Evolutionary conservation across 2,888 invertebrate genomes (phyloP).

Genomic region (Hymenopus coronatus): DNA sequence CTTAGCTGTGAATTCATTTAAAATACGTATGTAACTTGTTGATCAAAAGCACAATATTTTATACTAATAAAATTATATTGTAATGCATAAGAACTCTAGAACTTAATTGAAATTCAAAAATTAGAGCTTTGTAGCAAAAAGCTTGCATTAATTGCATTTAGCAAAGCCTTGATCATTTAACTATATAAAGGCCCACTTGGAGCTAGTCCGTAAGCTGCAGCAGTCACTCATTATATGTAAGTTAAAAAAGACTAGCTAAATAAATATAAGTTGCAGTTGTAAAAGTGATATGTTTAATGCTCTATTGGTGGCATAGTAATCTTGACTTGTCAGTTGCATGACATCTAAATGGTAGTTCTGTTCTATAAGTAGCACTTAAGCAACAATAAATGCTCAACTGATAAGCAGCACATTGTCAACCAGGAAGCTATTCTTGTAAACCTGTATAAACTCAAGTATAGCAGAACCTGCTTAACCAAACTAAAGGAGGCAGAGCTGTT

Average conservation of each 20-base stretch:
- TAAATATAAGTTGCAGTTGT: neutral
- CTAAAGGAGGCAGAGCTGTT: no score
- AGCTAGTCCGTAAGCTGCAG: neutral
- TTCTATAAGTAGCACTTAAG: no score
- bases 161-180: neutral
- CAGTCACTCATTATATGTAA: neutral
- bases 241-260: neutral
- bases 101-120: neutral
- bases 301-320: no score
- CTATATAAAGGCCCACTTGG: neutral
- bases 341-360: no score
- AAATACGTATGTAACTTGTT: neutral
- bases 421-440: no score
- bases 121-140: neutral
- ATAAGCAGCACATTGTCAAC: no score
- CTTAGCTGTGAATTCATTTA: neutral
- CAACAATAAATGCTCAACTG: no score
- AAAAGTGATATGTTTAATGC: no score
- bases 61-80: neutral
- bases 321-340: no score
- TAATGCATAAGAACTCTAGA: neutral
- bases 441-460: no score
- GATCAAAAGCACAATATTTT: neutral
- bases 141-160: neutral
- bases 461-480: no score